Conservation (phyloP, 1,140 invertebrate species). For the Drosophila seguyi region DNA sequence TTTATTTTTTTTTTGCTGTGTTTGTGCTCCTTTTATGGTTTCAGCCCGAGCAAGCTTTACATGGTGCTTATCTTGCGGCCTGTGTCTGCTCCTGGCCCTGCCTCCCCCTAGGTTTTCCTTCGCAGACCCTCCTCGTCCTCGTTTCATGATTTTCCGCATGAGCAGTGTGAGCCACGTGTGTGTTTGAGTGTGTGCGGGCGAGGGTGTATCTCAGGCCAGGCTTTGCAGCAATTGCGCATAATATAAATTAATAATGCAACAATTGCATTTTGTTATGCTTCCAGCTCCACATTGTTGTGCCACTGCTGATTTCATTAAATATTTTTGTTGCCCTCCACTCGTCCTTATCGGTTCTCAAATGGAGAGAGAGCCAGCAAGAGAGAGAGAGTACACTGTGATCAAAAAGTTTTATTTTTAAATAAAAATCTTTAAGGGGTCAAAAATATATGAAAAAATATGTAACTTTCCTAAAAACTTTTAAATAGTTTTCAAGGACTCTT, state of each 20-base stretch:
- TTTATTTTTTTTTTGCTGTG: constrained; percentile 14
- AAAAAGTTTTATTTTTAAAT: background rate
- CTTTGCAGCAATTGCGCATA: constrained; percentile 76
- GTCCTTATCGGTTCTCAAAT: constrained; percentile 45
- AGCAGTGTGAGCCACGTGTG: constrained; percentile 35
- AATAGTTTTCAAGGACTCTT: background rate
- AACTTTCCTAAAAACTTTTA: background rate
- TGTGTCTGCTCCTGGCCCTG: constrained; percentile 23
- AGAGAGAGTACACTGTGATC: constrained; percentile 9
- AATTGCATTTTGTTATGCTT: constrained; percentile 79
- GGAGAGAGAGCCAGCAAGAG: background rate
- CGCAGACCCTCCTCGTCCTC: constrained; percentile 25
- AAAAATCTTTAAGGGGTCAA: background rate
- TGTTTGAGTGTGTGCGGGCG: constrained; percentile 4
- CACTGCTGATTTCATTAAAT: constrained; percentile 79
- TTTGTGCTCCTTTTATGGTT: constrained; percentile 56
- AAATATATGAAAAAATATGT: background rate
- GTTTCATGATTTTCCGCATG: constrained; percentile 70
- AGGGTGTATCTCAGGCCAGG: constrained; percentile 14
- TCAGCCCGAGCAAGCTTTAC: constrained; percentile 62
- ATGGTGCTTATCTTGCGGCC: constrained; percentile 63
- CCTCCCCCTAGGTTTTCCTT: constrained; percentile 25
- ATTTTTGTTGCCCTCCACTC: constrained; percentile 65
- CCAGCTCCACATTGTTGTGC: constrained; percentile 47
- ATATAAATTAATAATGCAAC: constrained; percentile 84